Base-by-base conservation (phyloP, 2,888 invertebrate genomes). In the Craniophora ligustri region DNA sequence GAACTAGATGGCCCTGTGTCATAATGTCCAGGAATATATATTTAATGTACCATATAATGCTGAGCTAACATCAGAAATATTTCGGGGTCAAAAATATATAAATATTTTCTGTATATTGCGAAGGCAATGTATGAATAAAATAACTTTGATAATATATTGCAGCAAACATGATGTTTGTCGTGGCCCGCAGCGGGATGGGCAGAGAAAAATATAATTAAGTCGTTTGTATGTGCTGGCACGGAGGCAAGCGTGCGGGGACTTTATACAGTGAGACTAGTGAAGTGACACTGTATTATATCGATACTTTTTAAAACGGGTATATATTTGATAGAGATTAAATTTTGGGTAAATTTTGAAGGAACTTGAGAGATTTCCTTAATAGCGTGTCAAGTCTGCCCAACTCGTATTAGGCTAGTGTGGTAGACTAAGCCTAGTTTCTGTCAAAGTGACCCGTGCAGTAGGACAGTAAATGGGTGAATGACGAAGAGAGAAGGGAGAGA, bases 141-240 rank as follows among this genome's bases (percentile, higher is more conserved):
- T 50, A 36, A 31, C 11, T 65, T 65, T 48, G 30, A 45, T 63
- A 45, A 63, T 48, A 64, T 68, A 54, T 63, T 48, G 28, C 26
- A 31, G 40, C 31, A 48, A 67, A 55, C 45, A 46, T 48, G 48
- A 56, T 55, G 57, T 64, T 55, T 64, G 47, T 38, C 57, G 64
- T 45, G 26, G 55, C 15, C 36, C 57, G 64, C 40, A 26, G 55
- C 15, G 30, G 57, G 47, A 58, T 48, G 28, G 48, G 46, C 48
- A 54, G 74, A 76, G 81, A 81, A 83, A 84, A 84, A 84, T 84
- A 86, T 90, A 91, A 91, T 91, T 79, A 86, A 79, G 86, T 85
- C 81, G 83, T 91, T 89, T 88, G 84, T 89, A 92, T 91, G 91
- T 85, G 82, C 72, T 65, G 81, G 78, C 92, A 92, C 89, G 91